Percentiles rank a stretch among this genome's conserved stretches.
Evolutionary conservation across 2,888 invertebrate genomes (phyloP).

Genomic region (Scaptomyza tumidula): DNA sequence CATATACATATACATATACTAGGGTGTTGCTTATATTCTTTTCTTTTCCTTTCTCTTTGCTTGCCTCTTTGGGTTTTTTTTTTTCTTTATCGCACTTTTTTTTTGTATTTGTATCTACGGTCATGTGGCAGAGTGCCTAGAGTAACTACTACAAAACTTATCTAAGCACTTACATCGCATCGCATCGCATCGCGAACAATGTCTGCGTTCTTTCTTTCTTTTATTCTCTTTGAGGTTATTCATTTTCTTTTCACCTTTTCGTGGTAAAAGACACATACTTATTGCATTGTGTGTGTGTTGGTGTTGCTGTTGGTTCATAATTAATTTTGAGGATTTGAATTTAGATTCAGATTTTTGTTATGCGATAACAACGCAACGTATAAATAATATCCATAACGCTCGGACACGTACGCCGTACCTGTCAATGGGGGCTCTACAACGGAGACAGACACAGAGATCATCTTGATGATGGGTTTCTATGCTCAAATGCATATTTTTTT

Average conservation of each 20-base stretch:
- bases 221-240: neutral
- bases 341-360: slow-evolving; percentile 43
- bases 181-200: slow-evolving; percentile 43
- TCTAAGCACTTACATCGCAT: slow-evolving; percentile 53
- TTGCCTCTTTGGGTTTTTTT: neutral
- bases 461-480: slow-evolving; percentile 26
- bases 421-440: slow-evolving; percentile 27
- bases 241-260: slow-evolving; percentile 17
- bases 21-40: slow-evolving; percentile 25
- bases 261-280: neutral
- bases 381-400: slow-evolving; percentile 46
- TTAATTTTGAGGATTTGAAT: slow-evolving; percentile 74
- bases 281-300: slow-evolving; percentile 24
- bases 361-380: slow-evolving; percentile 52
- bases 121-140: slow-evolving; percentile 17
- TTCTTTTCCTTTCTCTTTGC: neutral
- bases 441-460: slow-evolving; percentile 6
- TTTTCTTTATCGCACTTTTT: too few species aligned
- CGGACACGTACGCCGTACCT: slow-evolving; percentile 49
- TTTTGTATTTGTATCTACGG: slow-evolving; percentile 44
- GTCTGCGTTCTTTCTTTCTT: slow-evolving; percentile 24
- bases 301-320: slow-evolving; percentile 41
- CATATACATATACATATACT: slow-evolving; percentile 13
- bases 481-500: slow-evolving; percentile 29
- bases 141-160: slow-evolving; percentile 28